Evolutionary conservation across 92 coral and sea anemone species (phyloP).

Genomic region (Anthopleura xanthogrammica): DNA sequence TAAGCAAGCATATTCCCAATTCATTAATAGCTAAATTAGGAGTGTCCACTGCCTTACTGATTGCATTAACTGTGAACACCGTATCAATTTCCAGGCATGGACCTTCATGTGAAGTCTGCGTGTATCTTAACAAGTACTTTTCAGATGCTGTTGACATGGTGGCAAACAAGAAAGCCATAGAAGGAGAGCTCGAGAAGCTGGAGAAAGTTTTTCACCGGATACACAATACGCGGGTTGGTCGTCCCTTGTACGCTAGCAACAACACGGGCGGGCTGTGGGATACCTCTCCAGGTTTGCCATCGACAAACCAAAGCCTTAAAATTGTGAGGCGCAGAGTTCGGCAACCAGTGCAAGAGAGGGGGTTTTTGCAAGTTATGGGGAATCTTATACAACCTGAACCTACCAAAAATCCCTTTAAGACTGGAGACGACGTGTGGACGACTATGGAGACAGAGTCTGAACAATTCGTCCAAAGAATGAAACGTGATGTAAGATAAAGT

Average conservation of each 20-base stretch:
- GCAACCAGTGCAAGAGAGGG: neutral
- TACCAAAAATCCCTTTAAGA: neutral
- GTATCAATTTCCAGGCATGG: slow-evolving; percentile 9
- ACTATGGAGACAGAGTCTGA: slow-evolving; percentile 13
- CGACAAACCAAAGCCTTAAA: slow-evolving; percentile 7
- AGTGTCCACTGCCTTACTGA: neutral
- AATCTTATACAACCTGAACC: neutral
- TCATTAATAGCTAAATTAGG: neutral
- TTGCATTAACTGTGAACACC: neutral
- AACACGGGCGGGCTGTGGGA: neutral
- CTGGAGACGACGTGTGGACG: slow-evolving; percentile 17
- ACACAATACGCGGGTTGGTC: neutral
- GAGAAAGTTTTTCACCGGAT: neutral
- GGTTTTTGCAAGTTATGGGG: neutral
- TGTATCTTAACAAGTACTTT: slow-evolving; percentile 34
- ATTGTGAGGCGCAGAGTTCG: neutral
- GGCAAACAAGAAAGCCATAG: slow-evolving; percentile 19
- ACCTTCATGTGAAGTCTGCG: slow-evolving; percentile 39
- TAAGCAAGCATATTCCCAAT: no score
- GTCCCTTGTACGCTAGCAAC: neutral
- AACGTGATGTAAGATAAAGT: neutral
- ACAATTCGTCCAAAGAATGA: neutral
- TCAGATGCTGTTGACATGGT: slow-evolving; percentile 45
- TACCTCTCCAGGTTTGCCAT: neutral
- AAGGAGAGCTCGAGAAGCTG: slow-evolving; percentile 20